Percentiles rank a stretch among this genome's conserved stretches.
Conservation (phyloP, 1,140 invertebrate genomes). For the Meteorus sp. region DNA sequence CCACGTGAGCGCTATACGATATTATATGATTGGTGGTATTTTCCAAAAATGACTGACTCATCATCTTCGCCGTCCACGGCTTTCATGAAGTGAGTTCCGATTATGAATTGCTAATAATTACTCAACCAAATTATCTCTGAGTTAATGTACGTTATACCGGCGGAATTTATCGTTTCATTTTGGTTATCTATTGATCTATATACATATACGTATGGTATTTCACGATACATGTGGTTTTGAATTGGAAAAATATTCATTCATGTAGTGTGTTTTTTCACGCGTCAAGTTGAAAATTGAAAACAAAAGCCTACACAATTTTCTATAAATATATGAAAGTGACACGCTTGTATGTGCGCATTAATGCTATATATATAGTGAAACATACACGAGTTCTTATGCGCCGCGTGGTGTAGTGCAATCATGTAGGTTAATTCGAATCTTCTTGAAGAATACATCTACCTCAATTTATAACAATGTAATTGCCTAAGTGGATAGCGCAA, state of each 20-base stretch:
- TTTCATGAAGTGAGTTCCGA: slow-evolving; percentile 40
- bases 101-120: background rate
- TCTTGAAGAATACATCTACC: slow-evolving; percentile 30
- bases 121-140: no score
- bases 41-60: slow-evolving; percentile 46
- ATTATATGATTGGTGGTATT: slow-evolving; percentile 36
- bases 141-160: no score
- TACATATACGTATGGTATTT: no score
- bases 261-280: no score
- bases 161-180: no score
- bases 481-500: slow-evolving; percentile 38
- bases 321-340: no score
- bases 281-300: no score
- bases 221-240: no score
- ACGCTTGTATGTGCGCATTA: no score
- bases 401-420: slow-evolving; percentile 4
- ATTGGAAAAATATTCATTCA: no score
- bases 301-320: no score
- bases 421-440: slow-evolving; percentile 33
- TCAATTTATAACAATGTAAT: slow-evolving; percentile 43
- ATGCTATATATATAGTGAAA: background rate
- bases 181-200: no score
- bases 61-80: slow-evolving; percentile 36
- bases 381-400: background rate
- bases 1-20: slow-evolving; percentile 35